Evolutionary conservation across 1,140 invertebrate species (phyloP).

Genomic region (Polyergus mexicanus): DNA sequence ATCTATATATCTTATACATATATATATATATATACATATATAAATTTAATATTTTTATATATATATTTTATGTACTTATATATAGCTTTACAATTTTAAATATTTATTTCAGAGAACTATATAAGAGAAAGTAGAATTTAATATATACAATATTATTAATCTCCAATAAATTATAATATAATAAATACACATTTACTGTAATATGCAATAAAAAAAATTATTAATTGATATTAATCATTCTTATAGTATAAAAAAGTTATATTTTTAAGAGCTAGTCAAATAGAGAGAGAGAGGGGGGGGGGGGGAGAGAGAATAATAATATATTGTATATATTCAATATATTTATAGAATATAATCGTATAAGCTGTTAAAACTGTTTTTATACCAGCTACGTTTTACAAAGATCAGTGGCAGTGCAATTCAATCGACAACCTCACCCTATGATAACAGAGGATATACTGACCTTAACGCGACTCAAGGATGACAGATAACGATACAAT

Average conservation of each 20-base stretch:
- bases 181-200: not conserved
- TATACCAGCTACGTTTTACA: too few relatives aligned
- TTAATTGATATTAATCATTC: not conserved
- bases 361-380: not conserved
- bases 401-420: not conserved
- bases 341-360: constrained; percentile 31
- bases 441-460: not conserved
- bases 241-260: not conserved
- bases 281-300: too few relatives aligned
- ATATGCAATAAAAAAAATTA: not conserved
- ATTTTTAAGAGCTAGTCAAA: not conserved
- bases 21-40: constrained; percentile 18
- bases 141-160: constrained; percentile 16
- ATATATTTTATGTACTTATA: constrained; percentile 5
- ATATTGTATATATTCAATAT: not conserved
- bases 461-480: not conserved
- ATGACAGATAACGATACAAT: not conserved
- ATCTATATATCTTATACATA: constrained; percentile 18
- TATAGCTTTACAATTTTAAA: not conserved
- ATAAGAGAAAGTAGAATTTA: not conserved
- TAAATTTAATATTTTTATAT: not conserved
- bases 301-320: too few relatives aligned
- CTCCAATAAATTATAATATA: not conserved
- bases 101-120: not conserved
- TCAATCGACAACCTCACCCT: not conserved